Conservation (phyloP, 2,797 vertebrate genomes). For the Choloepus didactylus region DNA sequence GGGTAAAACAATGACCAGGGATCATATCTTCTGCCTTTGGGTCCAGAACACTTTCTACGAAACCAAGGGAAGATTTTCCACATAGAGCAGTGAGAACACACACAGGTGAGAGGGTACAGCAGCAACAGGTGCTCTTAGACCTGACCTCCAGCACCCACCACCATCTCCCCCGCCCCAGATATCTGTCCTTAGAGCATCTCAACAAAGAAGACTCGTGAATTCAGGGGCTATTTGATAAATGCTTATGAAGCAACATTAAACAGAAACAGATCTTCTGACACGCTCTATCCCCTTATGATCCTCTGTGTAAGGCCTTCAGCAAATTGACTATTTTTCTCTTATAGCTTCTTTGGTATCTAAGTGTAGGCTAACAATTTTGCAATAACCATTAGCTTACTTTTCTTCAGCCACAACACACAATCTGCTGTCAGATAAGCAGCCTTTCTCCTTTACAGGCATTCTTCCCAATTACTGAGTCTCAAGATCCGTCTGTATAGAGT, state of each 20-base stretch:
- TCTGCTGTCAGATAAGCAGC: conserved; percentile 74
- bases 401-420: conserved; percentile 57
- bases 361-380: conserved; percentile 35
- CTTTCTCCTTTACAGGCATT: neutral
- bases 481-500: neutral
- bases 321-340: neutral
- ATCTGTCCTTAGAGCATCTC: neutral
- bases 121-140: neutral
- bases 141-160: neutral
- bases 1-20: neutral
- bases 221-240: neutral
- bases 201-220: neutral
- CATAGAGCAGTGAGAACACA: neutral
- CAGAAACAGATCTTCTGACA: neutral
- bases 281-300: neutral
- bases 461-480: conserved; percentile 25
- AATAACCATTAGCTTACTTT: conserved; percentile 40
- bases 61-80: neutral
- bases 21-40: neutral
- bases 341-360: neutral
- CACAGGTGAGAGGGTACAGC: neutral
- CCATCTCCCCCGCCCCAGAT: neutral
- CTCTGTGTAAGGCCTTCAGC: neutral
- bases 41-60: neutral
- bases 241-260: neutral